phyloP scores from a whole-genome alignment of 1,140 invertebrate species.

The Brevipalpus yothersi region DNA sequence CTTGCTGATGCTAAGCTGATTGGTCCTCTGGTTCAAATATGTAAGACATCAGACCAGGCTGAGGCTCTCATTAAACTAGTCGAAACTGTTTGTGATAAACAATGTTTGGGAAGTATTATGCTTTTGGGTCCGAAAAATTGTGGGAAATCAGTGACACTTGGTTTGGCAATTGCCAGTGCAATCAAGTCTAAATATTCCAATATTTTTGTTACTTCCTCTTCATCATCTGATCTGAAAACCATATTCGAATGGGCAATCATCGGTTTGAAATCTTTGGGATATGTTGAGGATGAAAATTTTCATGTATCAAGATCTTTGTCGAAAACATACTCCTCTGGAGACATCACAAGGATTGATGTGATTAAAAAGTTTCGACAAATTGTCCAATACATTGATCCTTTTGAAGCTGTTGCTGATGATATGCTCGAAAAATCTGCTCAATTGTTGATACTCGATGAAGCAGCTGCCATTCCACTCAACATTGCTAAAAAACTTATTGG shows the following conservation, averaged over 20 bases:
- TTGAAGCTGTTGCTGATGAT: slow-evolving; percentile 40
- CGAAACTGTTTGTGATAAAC: slow-evolving; percentile 82
- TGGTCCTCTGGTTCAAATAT: slow-evolving; percentile 63
- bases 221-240: slow-evolving; percentile 92
- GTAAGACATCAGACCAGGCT: slow-evolving; percentile 68
- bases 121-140: slow-evolving; percentile 85
- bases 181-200: slow-evolving; percentile 71
- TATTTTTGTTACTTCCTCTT: slow-evolving; percentile 90
- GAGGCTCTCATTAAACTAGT: slow-evolving; percentile 80
- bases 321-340: slow-evolving; percentile 32
- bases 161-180: slow-evolving; percentile 50
- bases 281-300: slow-evolving; percentile 80
- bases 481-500: slow-evolving; percentile 71
- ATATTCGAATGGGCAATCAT: slow-evolving; percentile 94
- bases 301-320: slow-evolving; percentile 29
- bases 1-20: slow-evolving; percentile 59
- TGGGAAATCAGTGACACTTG: slow-evolving; percentile 91
- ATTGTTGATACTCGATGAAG: slow-evolving; percentile 89
- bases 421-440: slow-evolving; percentile 74
- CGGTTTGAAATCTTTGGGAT: slow-evolving; percentile 68
- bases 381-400: slow-evolving; percentile 88
- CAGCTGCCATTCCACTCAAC: slow-evolving; percentile 87
- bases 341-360: slow-evolving; percentile 72
- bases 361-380: slow-evolving; percentile 72
- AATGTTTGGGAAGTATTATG: slow-evolving; percentile 48